Percentiles rank a stretch among this genome's conserved stretches.
Conservation (phyloP, 37 sponge, comb jelly and placozoan species). For the Haliclona indistincta region DNA sequence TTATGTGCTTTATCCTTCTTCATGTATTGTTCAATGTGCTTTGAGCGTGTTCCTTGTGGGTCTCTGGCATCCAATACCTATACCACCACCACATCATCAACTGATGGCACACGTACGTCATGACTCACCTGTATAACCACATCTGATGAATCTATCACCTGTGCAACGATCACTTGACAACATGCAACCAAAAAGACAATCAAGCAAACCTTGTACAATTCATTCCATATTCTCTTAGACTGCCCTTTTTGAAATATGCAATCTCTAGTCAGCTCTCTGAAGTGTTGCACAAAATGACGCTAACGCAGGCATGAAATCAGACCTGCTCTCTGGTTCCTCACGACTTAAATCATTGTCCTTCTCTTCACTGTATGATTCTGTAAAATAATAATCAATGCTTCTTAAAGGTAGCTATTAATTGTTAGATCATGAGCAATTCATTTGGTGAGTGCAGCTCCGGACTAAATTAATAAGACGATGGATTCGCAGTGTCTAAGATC, state of each 20-base stretch:
- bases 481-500: too few relatives aligned
- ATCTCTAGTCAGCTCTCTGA: constrained; percentile 82
- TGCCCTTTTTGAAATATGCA: constrained; percentile 90
- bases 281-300: constrained; percentile 25
- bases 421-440: not conserved
- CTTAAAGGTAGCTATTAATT: not conserved
- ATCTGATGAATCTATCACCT: constrained; percentile 89
- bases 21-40: constrained; percentile 84
- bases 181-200: not conserved
- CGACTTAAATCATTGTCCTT: constrained; percentile 60
- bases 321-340: constrained; percentile 69
- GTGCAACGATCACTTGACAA: not conserved
- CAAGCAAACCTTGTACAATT: constrained; percentile 90
- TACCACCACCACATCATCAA: constrained; percentile 7
- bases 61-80: constrained; percentile 97
- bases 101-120: not conserved
- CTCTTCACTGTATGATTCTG: constrained; percentile 52
- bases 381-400: not conserved
- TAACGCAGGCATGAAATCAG: constrained; percentile 3
- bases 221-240: constrained; percentile 94
- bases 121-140: constrained; percentile 80
- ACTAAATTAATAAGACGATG: too few relatives aligned
- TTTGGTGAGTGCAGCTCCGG: too few relatives aligned
- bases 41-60: constrained; percentile 93
- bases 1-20: constrained; percentile 94